Evolutionary conservation across 2,888 invertebrate species (phyloP).

Genomic region (Platypus cylindrus): DNA sequence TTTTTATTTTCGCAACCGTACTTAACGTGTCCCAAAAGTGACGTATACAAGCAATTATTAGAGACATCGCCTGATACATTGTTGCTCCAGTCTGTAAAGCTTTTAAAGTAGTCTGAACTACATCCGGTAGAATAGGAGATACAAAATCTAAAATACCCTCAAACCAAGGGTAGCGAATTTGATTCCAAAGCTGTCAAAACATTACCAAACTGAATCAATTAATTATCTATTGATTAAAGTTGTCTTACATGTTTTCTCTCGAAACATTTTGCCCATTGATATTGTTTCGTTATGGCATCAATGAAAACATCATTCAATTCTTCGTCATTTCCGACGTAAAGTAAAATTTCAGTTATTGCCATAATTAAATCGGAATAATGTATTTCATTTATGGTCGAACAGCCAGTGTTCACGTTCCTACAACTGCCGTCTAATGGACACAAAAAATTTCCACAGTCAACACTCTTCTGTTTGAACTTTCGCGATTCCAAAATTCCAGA

Average conservation of each 20-base stretch:
- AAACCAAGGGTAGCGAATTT: constrained; percentile 64
- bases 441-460: constrained; percentile 51
- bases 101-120: constrained; percentile 53
- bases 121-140: constrained; percentile 47
- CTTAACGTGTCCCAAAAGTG: constrained; percentile 53
- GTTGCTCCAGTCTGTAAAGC: constrained; percentile 64
- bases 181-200: constrained; percentile 60
- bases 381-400: constrained; percentile 14
- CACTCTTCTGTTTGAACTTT: constrained; percentile 16
- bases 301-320: constrained; percentile 53
- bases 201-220: not conserved
- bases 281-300: constrained; percentile 43
- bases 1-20: not conserved
- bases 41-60: constrained; percentile 56
- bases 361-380: constrained; percentile 46
- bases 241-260: constrained; percentile 56
- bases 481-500: constrained; percentile 18
- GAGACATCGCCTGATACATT: constrained; percentile 69
- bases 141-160: constrained; percentile 56
- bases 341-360: constrained; percentile 50
- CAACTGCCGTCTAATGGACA: constrained; percentile 52
- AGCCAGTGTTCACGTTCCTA: constrained; percentile 24
- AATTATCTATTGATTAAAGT: not conserved
- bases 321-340: constrained; percentile 47
- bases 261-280: constrained; percentile 57